phyloP scores from a whole-genome alignment of 1,140 invertebrate species.

The Camponotus pennsylvanicus region DNA sequence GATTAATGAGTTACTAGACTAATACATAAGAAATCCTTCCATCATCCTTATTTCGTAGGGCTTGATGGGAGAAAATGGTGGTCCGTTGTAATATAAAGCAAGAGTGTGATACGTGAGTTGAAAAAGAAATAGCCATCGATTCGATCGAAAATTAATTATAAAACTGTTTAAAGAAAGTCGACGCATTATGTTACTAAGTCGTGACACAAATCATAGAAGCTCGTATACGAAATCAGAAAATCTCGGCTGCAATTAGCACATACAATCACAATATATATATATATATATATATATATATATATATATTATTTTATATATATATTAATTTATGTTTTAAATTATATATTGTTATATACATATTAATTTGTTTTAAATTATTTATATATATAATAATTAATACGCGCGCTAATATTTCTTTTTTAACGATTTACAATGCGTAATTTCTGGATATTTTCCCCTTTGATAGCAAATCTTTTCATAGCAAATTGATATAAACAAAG shows the following conservation, averaged over 20 bases:
- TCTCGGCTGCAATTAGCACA: not conserved
- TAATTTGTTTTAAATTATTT: not conserved
- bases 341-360: not conserved
- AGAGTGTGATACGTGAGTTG: constrained; percentile 25
- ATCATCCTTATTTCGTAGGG: constrained; percentile 64
- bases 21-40: constrained; percentile 74
- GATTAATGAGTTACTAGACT: constrained; percentile 82
- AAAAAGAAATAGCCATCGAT: constrained; percentile 37
- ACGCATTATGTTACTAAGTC: not conserved
- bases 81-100: constrained; percentile 44
- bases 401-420: not conserved
- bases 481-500: not conserved
- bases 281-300: too few relatives aligned
- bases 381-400: not conserved
- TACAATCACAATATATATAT: too few relatives aligned
- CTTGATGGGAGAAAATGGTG: constrained; percentile 66
- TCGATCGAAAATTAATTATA: constrained; percentile 28
- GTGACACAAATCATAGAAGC: not conserved
- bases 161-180: constrained; percentile 20
- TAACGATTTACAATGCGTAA: not conserved
- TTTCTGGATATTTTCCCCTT: not conserved
- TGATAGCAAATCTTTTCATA: not conserved
- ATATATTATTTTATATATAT: constrained; percentile 10
- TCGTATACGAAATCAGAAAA: constrained; percentile 3
- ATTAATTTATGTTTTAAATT: constrained; percentile 4